Evolutionary conservation across 2,888 invertebrate genomes (phyloP).

Genomic region (Himalopsyche japonica): DNA sequence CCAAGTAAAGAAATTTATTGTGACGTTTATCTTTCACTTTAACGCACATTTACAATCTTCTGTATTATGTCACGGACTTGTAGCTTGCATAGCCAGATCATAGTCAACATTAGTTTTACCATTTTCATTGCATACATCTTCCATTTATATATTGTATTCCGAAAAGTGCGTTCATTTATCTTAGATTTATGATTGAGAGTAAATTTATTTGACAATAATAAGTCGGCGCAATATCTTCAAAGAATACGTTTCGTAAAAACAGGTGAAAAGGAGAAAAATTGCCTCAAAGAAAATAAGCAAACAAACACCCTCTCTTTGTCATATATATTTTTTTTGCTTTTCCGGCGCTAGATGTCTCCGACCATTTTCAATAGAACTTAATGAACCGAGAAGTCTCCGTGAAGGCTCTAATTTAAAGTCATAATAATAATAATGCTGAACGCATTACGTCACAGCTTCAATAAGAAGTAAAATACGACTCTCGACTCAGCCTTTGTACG

Average conservation of each 20-base stretch:
- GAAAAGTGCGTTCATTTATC: neutral
- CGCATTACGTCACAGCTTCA: neutral
- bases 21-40: too few species aligned
- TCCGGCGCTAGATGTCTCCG: neutral
- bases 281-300: neutral
- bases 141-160: too few species aligned
- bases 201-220: neutral
- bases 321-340: neutral
- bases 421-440: neutral
- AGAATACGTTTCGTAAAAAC: neutral
- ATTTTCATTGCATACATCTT: too few species aligned
- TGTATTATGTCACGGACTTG: too few species aligned
- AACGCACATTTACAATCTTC: too few species aligned
- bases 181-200: neutral
- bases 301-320: neutral
- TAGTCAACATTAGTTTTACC: too few species aligned
- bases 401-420: neutral
- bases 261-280: neutral
- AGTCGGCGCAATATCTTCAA: neutral
- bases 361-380: neutral
- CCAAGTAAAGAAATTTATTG: too few species aligned
- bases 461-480: neutral
- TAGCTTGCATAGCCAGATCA: too few species aligned
- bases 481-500: neutral
- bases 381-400: neutral